These are phyloP conservation scores for Danio albolineatus DNA, from an alignment of 2,797 vertebrate genomes.

Conservation along the genomic window DNA sequence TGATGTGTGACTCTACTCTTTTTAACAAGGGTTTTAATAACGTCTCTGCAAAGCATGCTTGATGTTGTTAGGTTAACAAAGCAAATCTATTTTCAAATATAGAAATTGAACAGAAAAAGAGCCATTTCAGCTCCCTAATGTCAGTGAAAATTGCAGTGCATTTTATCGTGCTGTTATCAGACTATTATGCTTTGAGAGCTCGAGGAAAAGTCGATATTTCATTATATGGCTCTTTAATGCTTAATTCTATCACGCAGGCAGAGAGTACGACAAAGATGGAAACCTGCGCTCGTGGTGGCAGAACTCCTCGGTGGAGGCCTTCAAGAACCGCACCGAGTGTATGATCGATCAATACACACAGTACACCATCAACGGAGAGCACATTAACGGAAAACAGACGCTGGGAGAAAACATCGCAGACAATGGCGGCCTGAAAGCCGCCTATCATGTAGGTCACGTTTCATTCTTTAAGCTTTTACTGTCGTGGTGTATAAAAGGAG, in stretches of 20 bases:
- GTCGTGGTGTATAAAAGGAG: too few species aligned
- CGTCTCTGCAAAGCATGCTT: neutral
- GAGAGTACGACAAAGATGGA: constrained; percentile 95
- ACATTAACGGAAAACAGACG: constrained; percentile 92
- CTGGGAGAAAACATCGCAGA: constrained; percentile 97
- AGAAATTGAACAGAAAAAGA: neutral
- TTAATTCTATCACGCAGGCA: constrained; percentile 75
- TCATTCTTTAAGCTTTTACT: neutral
- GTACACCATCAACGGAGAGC: constrained; percentile 90
- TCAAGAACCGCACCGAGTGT: constrained; percentile 90
- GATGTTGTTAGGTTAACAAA: neutral
- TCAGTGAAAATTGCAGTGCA: neutral
- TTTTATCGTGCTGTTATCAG: too few species aligned
- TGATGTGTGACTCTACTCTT: neutral
- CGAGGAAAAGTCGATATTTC: neutral
- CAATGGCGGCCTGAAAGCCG: constrained; percentile 95
- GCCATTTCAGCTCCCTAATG: neutral
- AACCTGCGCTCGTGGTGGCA: constrained; percentile 97
- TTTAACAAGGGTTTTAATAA: neutral
- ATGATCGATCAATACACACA: constrained; percentile 91
- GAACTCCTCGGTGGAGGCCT: constrained; percentile 91
- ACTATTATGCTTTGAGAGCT: too few species aligned
- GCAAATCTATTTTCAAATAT: neutral
- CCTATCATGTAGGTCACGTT: constrained; percentile 86
- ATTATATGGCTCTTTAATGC: neutral